phyloP scores from a whole-genome alignment of 2,797 vertebrate genomes.

The Lophotriccus pileatus region DNA sequence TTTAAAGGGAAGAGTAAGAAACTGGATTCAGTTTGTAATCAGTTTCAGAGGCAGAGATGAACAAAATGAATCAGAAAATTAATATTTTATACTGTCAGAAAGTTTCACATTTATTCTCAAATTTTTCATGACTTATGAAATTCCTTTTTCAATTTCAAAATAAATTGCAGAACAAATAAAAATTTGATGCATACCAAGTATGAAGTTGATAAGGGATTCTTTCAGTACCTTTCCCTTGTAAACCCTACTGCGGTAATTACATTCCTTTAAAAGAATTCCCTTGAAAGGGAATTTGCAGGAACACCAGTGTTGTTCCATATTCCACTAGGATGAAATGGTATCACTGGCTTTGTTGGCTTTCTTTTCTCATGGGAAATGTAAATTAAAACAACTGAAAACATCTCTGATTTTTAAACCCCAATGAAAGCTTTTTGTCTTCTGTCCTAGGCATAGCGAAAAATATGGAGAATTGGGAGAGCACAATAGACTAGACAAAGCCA shows the following conservation, averaged over 20 bases:
- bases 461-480: not conserved
- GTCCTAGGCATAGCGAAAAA: not conserved
- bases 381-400: not conserved
- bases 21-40: not conserved
- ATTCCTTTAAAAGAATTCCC: not conserved
- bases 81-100: not conserved
- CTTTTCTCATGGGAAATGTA: not conserved
- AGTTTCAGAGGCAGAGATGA: not conserved
- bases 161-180: not conserved
- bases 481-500: not conserved
- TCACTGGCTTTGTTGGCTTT: not conserved
- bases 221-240: not conserved
- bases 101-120: not conserved
- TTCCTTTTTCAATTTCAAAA: not conserved
- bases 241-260: not conserved
- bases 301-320: not conserved
- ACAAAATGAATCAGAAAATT: not conserved
- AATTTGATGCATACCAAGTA: not conserved
- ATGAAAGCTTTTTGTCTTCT: not conserved
- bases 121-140: not conserved
- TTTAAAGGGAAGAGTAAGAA: not conserved
- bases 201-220: not conserved
- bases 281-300: not conserved
- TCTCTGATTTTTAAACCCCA: not conserved
- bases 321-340: not conserved